phyloP scores from a whole-genome alignment of 2,888 invertebrate genomes.

The Coecobrya sp. region DNA sequence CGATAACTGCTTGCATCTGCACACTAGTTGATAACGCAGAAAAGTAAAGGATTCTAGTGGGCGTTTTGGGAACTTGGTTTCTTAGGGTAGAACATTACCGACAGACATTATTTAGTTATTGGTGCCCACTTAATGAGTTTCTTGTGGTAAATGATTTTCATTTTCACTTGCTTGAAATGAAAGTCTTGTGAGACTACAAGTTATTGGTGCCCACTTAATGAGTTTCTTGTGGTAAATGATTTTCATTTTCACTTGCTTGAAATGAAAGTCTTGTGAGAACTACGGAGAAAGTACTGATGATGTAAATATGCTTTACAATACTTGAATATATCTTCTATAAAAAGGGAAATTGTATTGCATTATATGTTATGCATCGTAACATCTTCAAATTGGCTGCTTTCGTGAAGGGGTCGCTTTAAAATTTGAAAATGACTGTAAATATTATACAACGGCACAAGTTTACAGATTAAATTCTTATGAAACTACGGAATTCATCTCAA shows the following conservation, averaged over 20 bases:
- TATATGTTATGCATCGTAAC: not conserved
- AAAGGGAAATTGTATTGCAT: not conserved
- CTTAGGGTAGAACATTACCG: too few species aligned
- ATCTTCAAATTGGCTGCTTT: not conserved
- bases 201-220: slow-evolving; percentile 16
- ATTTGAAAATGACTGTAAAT: not conserved
- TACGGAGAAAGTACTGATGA: not conserved
- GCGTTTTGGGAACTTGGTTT: too few species aligned
- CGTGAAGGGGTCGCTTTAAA: not conserved
- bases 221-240: slow-evolving; percentile 49
- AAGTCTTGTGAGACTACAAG: too few species aligned
- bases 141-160: slow-evolving; percentile 46
- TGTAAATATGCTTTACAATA: too few species aligned
- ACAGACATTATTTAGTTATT: slow-evolving; percentile 15
- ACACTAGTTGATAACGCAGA: not conserved
- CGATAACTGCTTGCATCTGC: slow-evolving; percentile 21
- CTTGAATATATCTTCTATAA: not conserved
- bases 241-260: slow-evolving; percentile 8
- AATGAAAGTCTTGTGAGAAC: too few species aligned
- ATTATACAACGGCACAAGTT: not conserved
- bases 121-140: slow-evolving; percentile 19
- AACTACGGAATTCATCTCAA: slow-evolving; percentile 24
- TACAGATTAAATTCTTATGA: slow-evolving; percentile 1
- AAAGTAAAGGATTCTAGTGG: not conserved
- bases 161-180: not conserved